Percentiles rank a stretch among this genome's conserved stretches.
Conservation (phyloP, 1,140 invertebrate species). For the Palaemon carinicauda region DNA sequence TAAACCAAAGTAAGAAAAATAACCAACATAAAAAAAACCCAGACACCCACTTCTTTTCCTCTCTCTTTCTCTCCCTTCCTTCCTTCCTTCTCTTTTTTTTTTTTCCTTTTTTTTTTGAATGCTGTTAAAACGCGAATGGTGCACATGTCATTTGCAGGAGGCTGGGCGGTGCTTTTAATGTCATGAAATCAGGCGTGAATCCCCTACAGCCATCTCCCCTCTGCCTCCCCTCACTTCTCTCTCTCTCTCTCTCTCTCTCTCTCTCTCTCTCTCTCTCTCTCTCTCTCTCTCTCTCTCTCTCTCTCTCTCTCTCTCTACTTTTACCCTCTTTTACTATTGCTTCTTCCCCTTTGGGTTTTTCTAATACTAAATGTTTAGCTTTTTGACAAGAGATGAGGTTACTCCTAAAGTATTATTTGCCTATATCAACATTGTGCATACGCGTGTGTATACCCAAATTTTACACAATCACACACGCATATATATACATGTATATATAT, state of each 20-base stretch:
- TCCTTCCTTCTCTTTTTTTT: neutral
- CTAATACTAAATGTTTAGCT: too few species aligned
- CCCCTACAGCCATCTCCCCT: neutral
- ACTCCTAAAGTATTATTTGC: too few species aligned
- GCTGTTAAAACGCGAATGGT: too few species aligned
- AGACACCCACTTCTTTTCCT: neutral
- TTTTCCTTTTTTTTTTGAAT: neutral
- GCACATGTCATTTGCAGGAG: too few species aligned
- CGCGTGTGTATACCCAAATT: too few species aligned
- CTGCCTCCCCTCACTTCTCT: neutral
- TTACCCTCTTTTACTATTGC: neutral
- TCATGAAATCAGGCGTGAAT: neutral
- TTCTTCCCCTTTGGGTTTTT: neutral
- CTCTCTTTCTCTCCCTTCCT: neutral
- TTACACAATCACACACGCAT: too few species aligned
- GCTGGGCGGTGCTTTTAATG: too few species aligned
- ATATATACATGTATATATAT: neutral
- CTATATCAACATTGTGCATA: too few species aligned
- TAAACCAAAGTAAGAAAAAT: neutral
- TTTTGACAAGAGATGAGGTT: too few species aligned
- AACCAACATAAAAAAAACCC: neutral
- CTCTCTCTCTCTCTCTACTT: neutral
- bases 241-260: neutral
- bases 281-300: neutral
- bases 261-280: neutral